Percentiles rank a stretch among this genome's conserved stretches.
phyloP scores from a whole-genome alignment of 1,140 invertebrate species.

The Wiebesia pumilae region DNA sequence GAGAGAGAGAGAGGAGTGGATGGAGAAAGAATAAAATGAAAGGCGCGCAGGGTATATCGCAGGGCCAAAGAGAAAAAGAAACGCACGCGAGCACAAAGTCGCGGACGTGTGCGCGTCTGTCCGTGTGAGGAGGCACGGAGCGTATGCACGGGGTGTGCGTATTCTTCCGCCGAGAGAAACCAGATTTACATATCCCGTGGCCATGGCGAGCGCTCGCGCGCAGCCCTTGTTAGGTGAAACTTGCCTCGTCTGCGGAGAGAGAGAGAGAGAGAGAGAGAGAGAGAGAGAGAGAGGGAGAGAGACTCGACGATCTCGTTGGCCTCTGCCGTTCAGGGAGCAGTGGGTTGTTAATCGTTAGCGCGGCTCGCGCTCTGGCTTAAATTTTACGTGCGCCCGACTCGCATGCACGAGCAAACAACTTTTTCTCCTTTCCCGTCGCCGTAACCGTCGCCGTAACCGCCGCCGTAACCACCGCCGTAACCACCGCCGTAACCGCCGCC shows the following conservation, averaged over 20 bases:
- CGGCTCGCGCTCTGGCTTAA: not conserved
- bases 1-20: conserved; percentile 22
- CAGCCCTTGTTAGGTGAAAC: conserved; percentile 69
- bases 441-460: not conserved
- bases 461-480: not conserved
- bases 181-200: conserved; percentile 69
- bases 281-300: conserved; percentile 7
- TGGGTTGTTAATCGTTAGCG: conserved; percentile 61
- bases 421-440: not conserved
- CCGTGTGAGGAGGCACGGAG: conserved; percentile 47
- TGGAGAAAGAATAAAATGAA: conserved; percentile 53
- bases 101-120: not conserved
- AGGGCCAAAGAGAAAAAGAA: conserved; percentile 36
- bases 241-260: conserved; percentile 61
- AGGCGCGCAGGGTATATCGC: conserved; percentile 51
- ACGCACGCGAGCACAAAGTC: not conserved
- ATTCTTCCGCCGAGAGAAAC: conserved; percentile 59
- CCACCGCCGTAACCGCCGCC: not conserved
- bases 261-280: conserved; percentile 25
- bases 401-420: conserved; percentile 27
- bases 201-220: conserved; percentile 57
- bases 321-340: conserved; percentile 2
- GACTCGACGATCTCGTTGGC: not conserved
- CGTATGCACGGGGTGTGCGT: conserved; percentile 51
- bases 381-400: not conserved